phyloP scores from a whole-genome alignment of 2,113 vertebrate genomes.

The Zosterops lateralis region DNA sequence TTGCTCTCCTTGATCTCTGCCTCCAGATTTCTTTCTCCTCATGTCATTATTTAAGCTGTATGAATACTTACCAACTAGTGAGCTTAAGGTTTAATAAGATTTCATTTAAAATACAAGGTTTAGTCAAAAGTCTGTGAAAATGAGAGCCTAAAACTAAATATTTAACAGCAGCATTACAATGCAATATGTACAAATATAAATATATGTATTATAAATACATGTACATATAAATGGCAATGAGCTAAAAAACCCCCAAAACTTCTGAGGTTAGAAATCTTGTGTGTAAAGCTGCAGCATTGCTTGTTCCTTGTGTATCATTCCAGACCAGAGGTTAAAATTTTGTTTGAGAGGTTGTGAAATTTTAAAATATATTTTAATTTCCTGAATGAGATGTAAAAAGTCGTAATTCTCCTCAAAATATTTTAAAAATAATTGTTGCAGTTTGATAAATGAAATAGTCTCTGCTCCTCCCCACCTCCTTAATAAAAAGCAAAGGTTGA shows the following conservation, averaged over 20 bases:
- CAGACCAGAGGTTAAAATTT: not conserved
- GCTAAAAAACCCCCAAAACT: fast-evolving
- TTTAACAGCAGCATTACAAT: not conserved
- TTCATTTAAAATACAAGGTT: not conserved
- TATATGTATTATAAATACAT: not conserved
- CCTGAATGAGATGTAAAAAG: not conserved
- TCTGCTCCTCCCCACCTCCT: not conserved
- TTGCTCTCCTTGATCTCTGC: not conserved
- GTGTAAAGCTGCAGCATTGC: not conserved
- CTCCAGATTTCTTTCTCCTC: constrained; percentile 16
- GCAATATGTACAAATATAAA: not conserved
- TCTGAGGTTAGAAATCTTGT: not conserved
- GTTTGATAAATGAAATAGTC: not conserved
- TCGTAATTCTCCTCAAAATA: not conserved
- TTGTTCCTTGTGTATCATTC: not conserved
- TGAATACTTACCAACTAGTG: not conserved
- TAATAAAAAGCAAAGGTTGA: not conserved
- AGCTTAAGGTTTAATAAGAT: not conserved
- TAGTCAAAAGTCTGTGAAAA: not conserved
- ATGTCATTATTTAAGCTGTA: not conserved
- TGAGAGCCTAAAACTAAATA: not conserved
- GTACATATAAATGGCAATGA: not conserved
- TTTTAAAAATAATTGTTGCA: not conserved
- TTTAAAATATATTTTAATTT: not conserved
- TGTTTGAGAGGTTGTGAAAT: not conserved